phyloP scores from a whole-genome alignment of 2,888 invertebrate genomes.

The Macrosiphum euphorbiae region DNA sequence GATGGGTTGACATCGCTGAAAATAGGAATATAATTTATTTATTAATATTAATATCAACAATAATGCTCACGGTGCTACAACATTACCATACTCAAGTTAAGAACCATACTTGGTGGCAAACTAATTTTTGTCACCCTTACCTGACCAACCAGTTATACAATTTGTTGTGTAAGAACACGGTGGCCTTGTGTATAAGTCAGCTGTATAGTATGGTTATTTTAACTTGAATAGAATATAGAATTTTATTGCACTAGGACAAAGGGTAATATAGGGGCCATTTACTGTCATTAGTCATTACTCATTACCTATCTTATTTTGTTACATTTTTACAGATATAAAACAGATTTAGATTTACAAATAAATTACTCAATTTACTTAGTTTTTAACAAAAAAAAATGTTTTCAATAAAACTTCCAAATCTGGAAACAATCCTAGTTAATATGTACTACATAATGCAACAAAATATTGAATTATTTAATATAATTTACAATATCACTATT shows the following conservation, averaged over 20 bases:
- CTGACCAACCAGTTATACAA: background rate
- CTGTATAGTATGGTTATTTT: background rate
- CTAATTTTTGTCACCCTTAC: background rate
- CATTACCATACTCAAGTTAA: background rate
- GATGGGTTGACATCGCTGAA: slow-evolving; percentile 84
- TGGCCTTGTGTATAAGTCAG: background rate
- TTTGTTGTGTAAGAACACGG: background rate
- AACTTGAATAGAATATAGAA: background rate
- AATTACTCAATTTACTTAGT: background rate
- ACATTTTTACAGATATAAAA: background rate
- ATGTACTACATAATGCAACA: background rate
- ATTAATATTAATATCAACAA: background rate
- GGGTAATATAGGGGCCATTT: background rate
- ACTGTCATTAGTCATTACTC: background rate
- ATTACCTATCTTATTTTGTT: background rate
- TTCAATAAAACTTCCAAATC: no score
- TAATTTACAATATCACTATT: no score
- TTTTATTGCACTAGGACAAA: background rate
- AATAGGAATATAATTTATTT: slow-evolving; percentile 67
- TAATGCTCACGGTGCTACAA: background rate
- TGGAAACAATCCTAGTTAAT: background rate
- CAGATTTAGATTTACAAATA: background rate
- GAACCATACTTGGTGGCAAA: background rate
- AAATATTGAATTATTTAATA: no score
- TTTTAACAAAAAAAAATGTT: no score